phyloP scores from a whole-genome alignment of 2,113 vertebrate species.

The Poicephalus gulielmi region DNA sequence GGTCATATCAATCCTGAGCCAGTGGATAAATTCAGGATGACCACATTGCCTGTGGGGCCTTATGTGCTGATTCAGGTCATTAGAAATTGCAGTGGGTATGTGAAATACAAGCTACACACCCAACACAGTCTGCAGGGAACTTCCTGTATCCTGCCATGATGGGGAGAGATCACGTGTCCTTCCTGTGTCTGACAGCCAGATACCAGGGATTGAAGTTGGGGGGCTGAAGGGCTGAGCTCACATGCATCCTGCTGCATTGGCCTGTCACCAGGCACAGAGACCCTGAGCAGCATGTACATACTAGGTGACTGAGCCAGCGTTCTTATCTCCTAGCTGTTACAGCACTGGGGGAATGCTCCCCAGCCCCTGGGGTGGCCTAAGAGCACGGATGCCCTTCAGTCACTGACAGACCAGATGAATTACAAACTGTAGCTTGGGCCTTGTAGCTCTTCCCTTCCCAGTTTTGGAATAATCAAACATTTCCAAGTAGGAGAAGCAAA shows the following conservation, averaged over 20 bases:
- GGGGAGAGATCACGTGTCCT: not conserved
- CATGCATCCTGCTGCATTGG: rapidly evolving
- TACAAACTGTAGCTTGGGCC: not conserved
- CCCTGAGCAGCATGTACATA: not conserved
- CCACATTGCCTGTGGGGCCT: not conserved
- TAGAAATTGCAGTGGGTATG: not conserved
- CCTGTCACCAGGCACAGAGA: rapidly evolving
- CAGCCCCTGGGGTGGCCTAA: not conserved
- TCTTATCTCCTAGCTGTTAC: not conserved
- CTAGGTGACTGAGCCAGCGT: not conserved
- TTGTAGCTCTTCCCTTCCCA: not conserved
- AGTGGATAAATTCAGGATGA: not conserved
- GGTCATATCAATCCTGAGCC: not conserved
- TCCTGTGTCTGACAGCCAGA: not conserved
- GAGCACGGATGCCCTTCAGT: rapidly evolving
- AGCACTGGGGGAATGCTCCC: not conserved
- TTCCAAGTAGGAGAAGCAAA: not conserved
- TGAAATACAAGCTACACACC: not conserved
- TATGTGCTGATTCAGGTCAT: not conserved
- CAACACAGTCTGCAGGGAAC: not conserved
- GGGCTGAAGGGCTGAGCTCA: not conserved
- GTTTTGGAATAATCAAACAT: not conserved
- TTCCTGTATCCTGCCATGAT: not conserved
- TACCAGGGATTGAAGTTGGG: rapidly evolving
- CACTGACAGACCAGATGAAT: not conserved